Base-by-base conservation (phyloP, 2,888 invertebrate genomes). In the Sicus ferrugineus region DNA sequence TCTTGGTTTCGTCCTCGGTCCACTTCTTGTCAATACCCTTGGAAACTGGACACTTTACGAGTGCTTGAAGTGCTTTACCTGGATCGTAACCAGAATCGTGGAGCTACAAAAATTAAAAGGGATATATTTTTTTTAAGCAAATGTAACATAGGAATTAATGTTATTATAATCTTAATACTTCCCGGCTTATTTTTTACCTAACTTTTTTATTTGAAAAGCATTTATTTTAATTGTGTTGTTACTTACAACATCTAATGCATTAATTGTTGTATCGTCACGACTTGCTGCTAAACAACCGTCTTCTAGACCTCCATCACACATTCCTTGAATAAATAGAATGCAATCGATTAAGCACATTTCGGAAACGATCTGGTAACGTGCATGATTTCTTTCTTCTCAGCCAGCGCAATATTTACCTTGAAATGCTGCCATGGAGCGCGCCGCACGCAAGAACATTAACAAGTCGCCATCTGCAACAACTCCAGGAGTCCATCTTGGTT, bases 291-390 rank as follows among this genome's bases (percentile, higher is more conserved):
- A 92, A 87, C 96, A 97, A 81, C 97, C 97, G 87, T 98, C 97
- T 86, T 97, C 97, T 67, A 97, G 94, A 76, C 97, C 97, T 74
- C 97, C 97, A 89, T 97, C 97, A 89, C 97, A 97, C 96, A 98
- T 97, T 79, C 97, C 96, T 78, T 67, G 42, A 52, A 68, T 65
- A 28, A 16, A 21, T 14, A 50, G 21, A 50, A 26, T 31, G 7
- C 23, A 59, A n/a, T 21, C 31, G 14, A 31, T 58, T 11, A 26
- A 14, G 52, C 26, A 50, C 16, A 30, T 66, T 54, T 6, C 14
- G 14, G 46, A 46, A 9, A 14, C 21, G 30, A 38, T 31, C 14
- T 5, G 23, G 19, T 21, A 23, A 30, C 52, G 26, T 69, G n/a
- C n/a, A n/a, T 74, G 71, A 73, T 73, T 69, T 86, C 75, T 73